Evolutionary conservation across 2,113 vertebrate species (phyloP).

Genomic region (Nothoprocta pentlandii): DNA sequence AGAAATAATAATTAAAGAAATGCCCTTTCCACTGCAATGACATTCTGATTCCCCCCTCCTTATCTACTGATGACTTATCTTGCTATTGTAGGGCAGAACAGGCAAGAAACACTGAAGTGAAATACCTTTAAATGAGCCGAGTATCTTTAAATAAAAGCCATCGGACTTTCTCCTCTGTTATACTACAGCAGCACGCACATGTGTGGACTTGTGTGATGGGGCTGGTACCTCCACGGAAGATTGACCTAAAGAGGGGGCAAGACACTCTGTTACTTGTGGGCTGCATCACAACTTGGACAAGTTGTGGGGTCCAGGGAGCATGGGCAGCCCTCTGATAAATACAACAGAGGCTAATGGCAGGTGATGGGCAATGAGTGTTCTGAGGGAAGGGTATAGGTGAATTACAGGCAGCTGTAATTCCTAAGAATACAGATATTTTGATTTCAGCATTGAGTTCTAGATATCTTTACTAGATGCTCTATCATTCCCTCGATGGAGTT

Average conservation of each 20-base stretch:
- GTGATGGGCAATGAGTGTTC: background rate
- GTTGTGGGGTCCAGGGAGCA: background rate
- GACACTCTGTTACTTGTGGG: background rate
- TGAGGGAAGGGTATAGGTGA: background rate
- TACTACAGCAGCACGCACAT: background rate
- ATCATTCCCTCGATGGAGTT: background rate
- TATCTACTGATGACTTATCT: background rate
- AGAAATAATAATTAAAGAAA: background rate
- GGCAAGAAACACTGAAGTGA: background rate
- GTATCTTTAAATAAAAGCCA: too few relatives aligned
- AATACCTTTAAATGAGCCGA: background rate
- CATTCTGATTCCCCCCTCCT: background rate
- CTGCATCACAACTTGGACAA: background rate
- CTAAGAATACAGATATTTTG: conserved; percentile 22
- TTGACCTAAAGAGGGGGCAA: background rate
- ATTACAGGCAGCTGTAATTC: background rate
- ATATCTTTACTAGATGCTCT: conserved; percentile 22
- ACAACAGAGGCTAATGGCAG: background rate
- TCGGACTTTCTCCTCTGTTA: background rate
- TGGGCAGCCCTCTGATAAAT: background rate
- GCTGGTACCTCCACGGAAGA: background rate
- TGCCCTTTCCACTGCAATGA: background rate
- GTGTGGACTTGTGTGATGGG: background rate
- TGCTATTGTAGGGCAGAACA: background rate
- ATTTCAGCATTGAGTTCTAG: background rate